Evolutionary conservation across 2,113 vertebrate species (phyloP).

Genomic region (Epinephelus cyanopodus): DNA sequence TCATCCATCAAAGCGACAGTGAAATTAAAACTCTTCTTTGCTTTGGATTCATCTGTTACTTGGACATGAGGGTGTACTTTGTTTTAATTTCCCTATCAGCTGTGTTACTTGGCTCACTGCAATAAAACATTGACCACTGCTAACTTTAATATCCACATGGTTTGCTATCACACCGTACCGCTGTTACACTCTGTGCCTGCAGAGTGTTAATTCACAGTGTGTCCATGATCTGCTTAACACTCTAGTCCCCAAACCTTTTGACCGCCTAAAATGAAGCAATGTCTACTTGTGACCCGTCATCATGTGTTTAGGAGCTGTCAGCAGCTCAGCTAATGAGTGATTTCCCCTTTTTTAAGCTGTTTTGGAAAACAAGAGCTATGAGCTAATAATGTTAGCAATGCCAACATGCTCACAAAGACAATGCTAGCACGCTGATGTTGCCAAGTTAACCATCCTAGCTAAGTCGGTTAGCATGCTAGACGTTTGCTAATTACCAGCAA

Average conservation of each 20-base stretch:
- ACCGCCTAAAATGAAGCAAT: neutral
- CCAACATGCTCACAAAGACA: neutral
- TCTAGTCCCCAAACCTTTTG: neutral
- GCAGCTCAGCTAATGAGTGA: neutral
- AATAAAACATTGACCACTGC: constrained; percentile 5
- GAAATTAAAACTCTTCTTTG: neutral
- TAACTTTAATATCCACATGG: neutral
- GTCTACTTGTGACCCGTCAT: neutral
- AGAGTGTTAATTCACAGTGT: neutral
- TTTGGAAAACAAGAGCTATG: too few relatives aligned
- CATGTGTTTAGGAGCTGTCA: neutral
- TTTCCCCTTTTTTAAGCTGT: neutral
- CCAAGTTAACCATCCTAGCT: neutral
- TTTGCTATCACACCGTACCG: neutral
- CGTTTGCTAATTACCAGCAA: neutral
- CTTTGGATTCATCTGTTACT: neutral
- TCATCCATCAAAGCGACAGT: neutral
- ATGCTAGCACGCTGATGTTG: neutral
- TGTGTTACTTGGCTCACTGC: neutral
- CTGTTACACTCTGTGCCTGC: neutral
- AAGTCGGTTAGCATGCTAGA: neutral
- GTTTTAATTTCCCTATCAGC: neutral
- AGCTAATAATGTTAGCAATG: neutral
- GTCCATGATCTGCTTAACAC: neutral
- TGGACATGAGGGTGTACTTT: neutral